Base-by-base conservation (phyloP, 2,888 invertebrate species). In the Chymomyza fuscimana region DNA sequence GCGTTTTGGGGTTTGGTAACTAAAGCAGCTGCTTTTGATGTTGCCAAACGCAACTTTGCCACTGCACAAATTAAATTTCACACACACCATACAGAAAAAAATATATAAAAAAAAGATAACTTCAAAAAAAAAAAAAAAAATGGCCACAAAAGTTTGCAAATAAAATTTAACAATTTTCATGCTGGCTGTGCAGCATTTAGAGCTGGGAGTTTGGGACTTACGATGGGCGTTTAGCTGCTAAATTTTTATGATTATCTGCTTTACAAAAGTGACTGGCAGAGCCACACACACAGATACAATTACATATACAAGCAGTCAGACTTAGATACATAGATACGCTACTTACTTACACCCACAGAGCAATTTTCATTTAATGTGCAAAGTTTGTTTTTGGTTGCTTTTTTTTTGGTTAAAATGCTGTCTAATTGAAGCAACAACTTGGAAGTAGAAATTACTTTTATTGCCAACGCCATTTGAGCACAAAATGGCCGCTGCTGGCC, bases 1-100 rank as follows among this genome's bases (percentile, higher is more conserved):
- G 54, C 60, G 32, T 7, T 61, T 65, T 64, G 56, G 40, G 54
- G 22, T n/a, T 29, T 54, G 51, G 68, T n/a, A 29, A 22, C 40
- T 22, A 78, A 80, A 78, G 73, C 85, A 86, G 87, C 82, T 85
- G 87, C 87, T 86, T 86, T 86, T 85, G 87, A 86, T 86, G 85
- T 86, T 84, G 78, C 69, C 78, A 76, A 76, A 52, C 40, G 36
- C 52, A 67, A 52, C 40, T 62, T 67, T 62, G 74, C 73, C 61
- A 61, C 15, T 62, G 74, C 72, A 80, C 78, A 80, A 80, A 77
- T 82, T 80, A 85, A 76, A 78, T 82, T 81, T 80, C 73, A 69
- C 46, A 46, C 16, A 16, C 67, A 69, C 63, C 69, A 59, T 56
- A 29, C 46, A 67, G 69, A 78, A 40, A 51, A 10, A 61, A 6